Evolutionary conservation across 2,113 vertebrate species (phyloP).

Genomic region (Lontra canadensis): DNA sequence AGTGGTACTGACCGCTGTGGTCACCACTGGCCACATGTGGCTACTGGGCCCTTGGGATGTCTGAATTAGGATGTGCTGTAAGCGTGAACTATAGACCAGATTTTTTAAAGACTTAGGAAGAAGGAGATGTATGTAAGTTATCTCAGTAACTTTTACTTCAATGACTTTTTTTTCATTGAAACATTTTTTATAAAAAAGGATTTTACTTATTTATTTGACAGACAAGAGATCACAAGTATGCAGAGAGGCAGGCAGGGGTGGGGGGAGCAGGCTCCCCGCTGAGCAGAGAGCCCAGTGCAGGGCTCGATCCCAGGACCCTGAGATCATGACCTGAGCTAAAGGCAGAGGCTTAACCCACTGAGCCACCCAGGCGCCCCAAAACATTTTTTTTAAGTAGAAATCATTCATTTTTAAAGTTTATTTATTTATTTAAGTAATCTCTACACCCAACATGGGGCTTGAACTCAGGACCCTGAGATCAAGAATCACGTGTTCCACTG

Average conservation of each 20-base stretch:
- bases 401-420: background rate
- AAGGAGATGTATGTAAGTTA: background rate
- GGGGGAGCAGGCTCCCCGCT: no score
- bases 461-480: background rate
- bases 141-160: background rate
- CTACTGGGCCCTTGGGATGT: background rate
- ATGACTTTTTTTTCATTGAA: background rate
- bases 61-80: background rate
- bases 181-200: no score
- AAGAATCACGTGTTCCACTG: background rate
- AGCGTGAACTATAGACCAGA: background rate
- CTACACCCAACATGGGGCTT: background rate
- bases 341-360: no score
- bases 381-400: background rate
- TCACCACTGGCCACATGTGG: background rate
- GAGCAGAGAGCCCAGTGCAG: no score
- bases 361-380: no score
- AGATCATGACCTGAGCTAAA: no score
- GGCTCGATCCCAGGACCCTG: no score
- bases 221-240: no score
- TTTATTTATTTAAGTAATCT: background rate
- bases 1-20: background rate
- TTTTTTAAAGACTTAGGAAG: background rate
- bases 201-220: no score
- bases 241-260: no score